A percentile compares a stretch with the other conserved stretches of the same genome.
These are phyloP conservation scores for Cheilosia pagana DNA, from an alignment of 2,888 invertebrate species.

Conservation along the genomic window DNA sequence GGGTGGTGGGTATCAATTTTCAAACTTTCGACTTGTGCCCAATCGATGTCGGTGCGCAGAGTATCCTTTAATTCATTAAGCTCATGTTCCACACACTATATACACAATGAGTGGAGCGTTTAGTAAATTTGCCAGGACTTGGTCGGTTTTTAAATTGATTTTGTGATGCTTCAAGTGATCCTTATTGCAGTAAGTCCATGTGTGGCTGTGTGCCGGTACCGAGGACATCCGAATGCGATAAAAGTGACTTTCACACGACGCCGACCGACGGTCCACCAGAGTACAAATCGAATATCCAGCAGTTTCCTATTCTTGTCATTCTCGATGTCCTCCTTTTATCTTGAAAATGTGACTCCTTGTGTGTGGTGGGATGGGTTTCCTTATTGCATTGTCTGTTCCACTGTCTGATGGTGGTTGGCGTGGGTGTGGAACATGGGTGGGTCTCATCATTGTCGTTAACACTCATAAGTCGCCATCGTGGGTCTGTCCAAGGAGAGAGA, in stretches of 20 bases:
- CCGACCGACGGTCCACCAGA: slow-evolving; percentile 1
- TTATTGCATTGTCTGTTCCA: slow-evolving; percentile 45
- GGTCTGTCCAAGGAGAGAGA: slow-evolving; percentile 8
- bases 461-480: slow-evolving; percentile 43
- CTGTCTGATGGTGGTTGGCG: not conserved
- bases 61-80: slow-evolving; percentile 69
- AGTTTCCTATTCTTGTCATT: slow-evolving; percentile 57
- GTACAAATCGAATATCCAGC: slow-evolving; percentile 42
- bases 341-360: slow-evolving; percentile 36
- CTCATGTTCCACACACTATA: slow-evolving; percentile 53
- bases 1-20: slow-evolving; percentile 46
- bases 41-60: slow-evolving; percentile 55
- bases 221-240: slow-evolving; percentile 48
- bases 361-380: slow-evolving; percentile 56
- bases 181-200: slow-evolving; percentile 35
- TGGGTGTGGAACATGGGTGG: not conserved
- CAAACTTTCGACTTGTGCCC: slow-evolving; percentile 66
- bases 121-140: slow-evolving; percentile 62
- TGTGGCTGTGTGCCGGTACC: not conserved
- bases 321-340: slow-evolving; percentile 45
- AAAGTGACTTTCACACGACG: slow-evolving; percentile 50
- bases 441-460: slow-evolving; percentile 49
- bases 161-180: slow-evolving; percentile 50
- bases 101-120: slow-evolving; percentile 45
- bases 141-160: slow-evolving; percentile 58